These are phyloP conservation scores for Phengaris arion DNA, from an alignment of 2,888 invertebrate species.

Conservation along the genomic window DNA sequence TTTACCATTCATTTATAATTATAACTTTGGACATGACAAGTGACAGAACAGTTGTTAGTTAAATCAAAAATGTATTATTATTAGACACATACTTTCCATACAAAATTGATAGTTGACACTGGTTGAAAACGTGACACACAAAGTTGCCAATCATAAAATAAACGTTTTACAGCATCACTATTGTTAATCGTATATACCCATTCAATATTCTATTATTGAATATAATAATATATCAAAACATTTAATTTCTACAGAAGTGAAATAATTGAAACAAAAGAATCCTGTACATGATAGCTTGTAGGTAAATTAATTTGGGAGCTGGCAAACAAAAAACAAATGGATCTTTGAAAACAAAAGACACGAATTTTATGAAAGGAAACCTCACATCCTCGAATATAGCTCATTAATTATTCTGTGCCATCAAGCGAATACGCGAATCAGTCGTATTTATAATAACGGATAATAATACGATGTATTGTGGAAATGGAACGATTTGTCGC, in stretches of 20 bases:
- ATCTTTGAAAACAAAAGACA: conserved; percentile 55
- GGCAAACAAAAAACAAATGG: conserved; percentile 62
- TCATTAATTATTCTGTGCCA: conserved; percentile 67
- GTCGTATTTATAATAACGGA: conserved; percentile 45
- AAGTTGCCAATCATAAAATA: background rate
- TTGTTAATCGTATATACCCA: background rate
- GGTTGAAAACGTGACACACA: background rate
- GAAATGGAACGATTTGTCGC: conserved; percentile 29
- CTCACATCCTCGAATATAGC: conserved; percentile 54
- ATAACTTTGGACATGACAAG: conserved; percentile 39
- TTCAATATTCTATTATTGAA: background rate
- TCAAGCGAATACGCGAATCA: conserved; percentile 51
- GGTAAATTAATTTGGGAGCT: conserved; percentile 66
- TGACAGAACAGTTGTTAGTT: conserved; percentile 31
- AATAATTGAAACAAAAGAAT: conserved; percentile 38
- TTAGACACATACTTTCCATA: conserved; percentile 15
- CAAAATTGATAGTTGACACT: background rate
- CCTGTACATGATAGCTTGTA: conserved; percentile 63
- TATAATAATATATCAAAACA: background rate
- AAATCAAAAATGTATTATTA: conserved; percentile 22
- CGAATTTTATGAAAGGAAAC: conserved; percentile 57
- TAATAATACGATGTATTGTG: conserved; percentile 36
- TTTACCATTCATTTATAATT: conserved; percentile 40
- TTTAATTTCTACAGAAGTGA: conserved; percentile 2
- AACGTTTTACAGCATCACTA: background rate